Conservation (phyloP, 2,113 vertebrate species). For the Mohoua ochrocephala region DNA sequence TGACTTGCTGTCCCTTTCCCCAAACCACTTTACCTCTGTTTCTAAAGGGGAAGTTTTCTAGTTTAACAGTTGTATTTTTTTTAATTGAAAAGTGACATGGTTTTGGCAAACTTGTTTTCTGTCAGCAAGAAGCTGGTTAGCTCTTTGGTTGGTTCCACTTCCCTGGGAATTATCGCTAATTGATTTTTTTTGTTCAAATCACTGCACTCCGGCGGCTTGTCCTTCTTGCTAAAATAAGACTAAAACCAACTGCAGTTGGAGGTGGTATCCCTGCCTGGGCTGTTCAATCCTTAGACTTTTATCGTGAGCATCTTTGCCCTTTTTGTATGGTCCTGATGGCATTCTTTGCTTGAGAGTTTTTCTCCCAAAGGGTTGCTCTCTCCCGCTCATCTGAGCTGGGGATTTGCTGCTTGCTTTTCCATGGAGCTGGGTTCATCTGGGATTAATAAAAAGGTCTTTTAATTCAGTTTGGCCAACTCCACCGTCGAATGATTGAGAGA, state of each 20-base stretch:
- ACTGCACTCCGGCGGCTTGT: not conserved
- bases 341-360: not conserved
- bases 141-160: constrained; percentile 23
- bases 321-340: not conserved
- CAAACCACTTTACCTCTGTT: not conserved
- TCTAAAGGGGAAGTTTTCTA: constrained; percentile 8
- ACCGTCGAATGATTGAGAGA: not conserved
- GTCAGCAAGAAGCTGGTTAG: constrained; percentile 1
- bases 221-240: constrained; percentile 1
- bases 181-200: not conserved
- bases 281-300: not conserved
- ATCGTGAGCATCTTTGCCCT: not conserved
- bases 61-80: not conserved
- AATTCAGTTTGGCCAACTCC: not conserved
- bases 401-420: not conserved
- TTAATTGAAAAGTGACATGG: constrained; percentile 41
- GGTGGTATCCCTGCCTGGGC: not conserved
- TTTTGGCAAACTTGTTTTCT: constrained; percentile 44
- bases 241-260: not conserved
- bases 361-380: not conserved
- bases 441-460: constrained; percentile 35
- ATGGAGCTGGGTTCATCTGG: not conserved
- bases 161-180: constrained; percentile 11
- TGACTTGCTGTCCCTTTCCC: constrained; percentile 33
- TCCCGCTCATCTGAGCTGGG: not conserved